phyloP scores from a whole-genome alignment of 2,113 vertebrate genomes.

The Atrichornis clamosus region DNA sequence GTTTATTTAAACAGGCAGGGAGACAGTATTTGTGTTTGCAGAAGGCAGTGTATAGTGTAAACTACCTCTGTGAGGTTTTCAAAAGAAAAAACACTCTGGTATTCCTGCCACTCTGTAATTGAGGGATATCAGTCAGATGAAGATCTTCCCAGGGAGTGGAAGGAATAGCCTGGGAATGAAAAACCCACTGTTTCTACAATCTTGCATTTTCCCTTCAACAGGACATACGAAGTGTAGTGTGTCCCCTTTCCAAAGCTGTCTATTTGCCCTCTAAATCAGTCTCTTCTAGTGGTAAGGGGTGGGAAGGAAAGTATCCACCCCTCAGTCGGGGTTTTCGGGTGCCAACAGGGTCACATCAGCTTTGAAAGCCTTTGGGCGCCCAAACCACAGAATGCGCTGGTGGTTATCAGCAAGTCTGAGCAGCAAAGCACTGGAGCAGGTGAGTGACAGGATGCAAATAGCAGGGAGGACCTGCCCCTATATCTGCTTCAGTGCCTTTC shows the following conservation, averaged over 20 bases:
- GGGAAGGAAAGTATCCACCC: neutral
- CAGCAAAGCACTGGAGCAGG: constrained; percentile 39
- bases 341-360: neutral
- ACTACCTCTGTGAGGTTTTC: neutral
- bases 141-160: neutral
- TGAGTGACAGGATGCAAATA: constrained; percentile 62
- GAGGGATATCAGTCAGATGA: neutral
- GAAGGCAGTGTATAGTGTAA: neutral
- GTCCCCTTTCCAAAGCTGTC: neutral
- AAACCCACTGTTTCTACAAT: neutral
- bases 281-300: neutral
- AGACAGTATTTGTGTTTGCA: neutral
- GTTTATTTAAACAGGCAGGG: constrained; percentile 16
- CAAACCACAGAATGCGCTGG: constrained; percentile 42
- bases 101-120: neutral
- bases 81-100: neutral
- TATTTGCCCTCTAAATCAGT: neutral
- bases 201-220: neutral
- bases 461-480: constrained; percentile 44
- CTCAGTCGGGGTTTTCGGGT: neutral
- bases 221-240: rapidly evolving
- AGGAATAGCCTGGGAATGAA: neutral
- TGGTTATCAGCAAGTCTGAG: constrained; percentile 67
- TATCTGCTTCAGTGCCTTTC: constrained; percentile 69
- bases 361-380: constrained; percentile 63